Conservation (phyloP, 2,888 invertebrate genomes). For the Vesta saturnalis region DNA sequence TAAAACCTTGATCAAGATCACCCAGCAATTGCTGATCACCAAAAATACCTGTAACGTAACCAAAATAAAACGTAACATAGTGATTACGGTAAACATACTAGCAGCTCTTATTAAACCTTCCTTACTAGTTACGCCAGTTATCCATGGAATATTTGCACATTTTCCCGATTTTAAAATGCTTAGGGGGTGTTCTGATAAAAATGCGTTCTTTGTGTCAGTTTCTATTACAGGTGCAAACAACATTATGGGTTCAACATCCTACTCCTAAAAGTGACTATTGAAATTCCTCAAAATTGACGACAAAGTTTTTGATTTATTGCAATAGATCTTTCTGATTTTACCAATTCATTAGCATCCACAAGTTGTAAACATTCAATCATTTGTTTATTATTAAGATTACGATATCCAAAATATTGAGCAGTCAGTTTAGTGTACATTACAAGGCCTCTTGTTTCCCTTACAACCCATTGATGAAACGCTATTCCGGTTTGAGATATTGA, state of each 20-base stretch:
- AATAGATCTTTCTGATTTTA: background rate
- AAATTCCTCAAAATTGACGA: too few species aligned
- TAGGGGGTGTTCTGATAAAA: constrained; percentile 72
- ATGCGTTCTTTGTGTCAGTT: constrained; percentile 72
- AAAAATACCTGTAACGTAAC: too few species aligned
- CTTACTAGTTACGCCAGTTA: constrained; percentile 76
- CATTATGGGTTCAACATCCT: constrained; percentile 83
- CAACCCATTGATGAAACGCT: background rate
- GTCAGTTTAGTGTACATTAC: background rate
- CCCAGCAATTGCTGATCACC: too few species aligned
- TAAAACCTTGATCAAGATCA: too few species aligned
- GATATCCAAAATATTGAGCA: background rate
- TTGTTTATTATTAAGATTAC: background rate
- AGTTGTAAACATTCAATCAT: background rate
- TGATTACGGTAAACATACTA: too few species aligned
- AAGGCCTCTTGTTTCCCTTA: background rate
- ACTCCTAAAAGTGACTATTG: constrained; percentile 71
- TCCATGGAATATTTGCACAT: constrained; percentile 71
- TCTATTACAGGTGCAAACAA: constrained; percentile 83
- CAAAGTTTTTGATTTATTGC: too few species aligned
- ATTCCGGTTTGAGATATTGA: background rate
- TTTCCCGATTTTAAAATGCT: constrained; percentile 63
- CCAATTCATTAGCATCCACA: background rate
- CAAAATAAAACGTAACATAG: too few species aligned
- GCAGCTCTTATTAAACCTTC: too few species aligned